Conservation (phyloP, 1,140 invertebrate genomes). For the Idris sp. region DNA sequence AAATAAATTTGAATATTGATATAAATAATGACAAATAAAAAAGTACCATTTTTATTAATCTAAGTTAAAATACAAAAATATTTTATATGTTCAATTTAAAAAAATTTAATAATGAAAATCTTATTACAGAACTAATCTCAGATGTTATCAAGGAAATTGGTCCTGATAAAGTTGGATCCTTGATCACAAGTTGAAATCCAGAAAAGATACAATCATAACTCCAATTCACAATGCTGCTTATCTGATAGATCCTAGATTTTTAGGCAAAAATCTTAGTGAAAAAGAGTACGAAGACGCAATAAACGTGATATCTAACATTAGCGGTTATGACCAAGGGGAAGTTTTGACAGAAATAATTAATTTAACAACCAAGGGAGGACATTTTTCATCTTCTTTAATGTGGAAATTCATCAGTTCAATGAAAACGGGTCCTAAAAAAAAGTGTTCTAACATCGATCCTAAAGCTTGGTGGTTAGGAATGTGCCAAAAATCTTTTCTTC, state of each 20-base stretch:
- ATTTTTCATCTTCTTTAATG: slow-evolving; percentile 8
- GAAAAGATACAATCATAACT: slow-evolving; percentile 7
- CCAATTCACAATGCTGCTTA: slow-evolving; percentile 13
- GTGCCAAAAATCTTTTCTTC: slow-evolving; percentile 9
- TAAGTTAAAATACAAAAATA: too few relatives aligned
- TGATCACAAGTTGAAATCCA: slow-evolving; percentile 11
- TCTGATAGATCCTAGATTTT: slow-evolving; percentile 17
- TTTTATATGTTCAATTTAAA: too few relatives aligned
- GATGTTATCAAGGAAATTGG: slow-evolving; percentile 23
- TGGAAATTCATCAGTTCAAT: slow-evolving; percentile 18
- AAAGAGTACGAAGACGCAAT: slow-evolving; percentile 15
- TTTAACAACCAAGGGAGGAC: slow-evolving; percentile 6
- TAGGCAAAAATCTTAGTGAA: slow-evolving; percentile 11
- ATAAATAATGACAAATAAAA: too few relatives aligned
- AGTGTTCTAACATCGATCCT: slow-evolving; percentile 11
- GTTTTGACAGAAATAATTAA: slow-evolving; percentile 20
- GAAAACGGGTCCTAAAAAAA: slow-evolving; percentile 16
- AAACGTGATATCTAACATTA: slow-evolving; percentile 16
- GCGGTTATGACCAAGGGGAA: background rate
- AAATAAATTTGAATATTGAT: background rate
- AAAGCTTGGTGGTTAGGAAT: slow-evolving; percentile 16
- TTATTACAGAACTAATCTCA: slow-evolving; percentile 20
- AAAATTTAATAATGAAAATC: background rate
- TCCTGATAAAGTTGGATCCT: slow-evolving; percentile 14
- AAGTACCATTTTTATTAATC: too few relatives aligned